Conservation (phyloP, 2,797 vertebrate species). For the Rhadinocentrus ornatus region DNA sequence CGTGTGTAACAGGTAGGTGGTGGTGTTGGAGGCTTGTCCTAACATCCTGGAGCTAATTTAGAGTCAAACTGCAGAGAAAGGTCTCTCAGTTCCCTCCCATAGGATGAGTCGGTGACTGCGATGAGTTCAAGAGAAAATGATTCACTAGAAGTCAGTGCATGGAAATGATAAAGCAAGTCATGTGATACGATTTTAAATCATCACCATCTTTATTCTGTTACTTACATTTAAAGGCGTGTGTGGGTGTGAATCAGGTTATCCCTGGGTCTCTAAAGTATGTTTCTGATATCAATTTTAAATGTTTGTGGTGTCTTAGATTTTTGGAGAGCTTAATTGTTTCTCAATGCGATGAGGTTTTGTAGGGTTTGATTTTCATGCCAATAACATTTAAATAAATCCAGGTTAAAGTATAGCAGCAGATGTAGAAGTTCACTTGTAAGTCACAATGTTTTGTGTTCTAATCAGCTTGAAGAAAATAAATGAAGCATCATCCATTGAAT, state of each 20-base stretch:
- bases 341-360: constrained; percentile 36
- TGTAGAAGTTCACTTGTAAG: background rate
- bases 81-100: constrained; percentile 55
- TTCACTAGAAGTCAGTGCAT: constrained; percentile 51
- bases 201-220: constrained; percentile 18
- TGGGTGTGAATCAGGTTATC: constrained; percentile 49
- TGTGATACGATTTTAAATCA: constrained; percentile 51
- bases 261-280: constrained; percentile 24
- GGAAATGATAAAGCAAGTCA: constrained; percentile 47
- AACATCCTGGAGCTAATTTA: constrained; percentile 76
- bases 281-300: constrained; percentile 20
- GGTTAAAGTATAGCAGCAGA: constrained; percentile 15
- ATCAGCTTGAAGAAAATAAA: background rate
- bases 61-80: constrained; percentile 52
- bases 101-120: constrained; percentile 53
- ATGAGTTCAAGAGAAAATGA: constrained; percentile 57
- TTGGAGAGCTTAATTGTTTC: constrained; percentile 45
- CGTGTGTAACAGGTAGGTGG: constrained; percentile 40
- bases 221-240: constrained; percentile 25
- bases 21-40: constrained; percentile 44
- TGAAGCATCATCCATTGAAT: background rate
- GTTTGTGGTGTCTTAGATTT: constrained; percentile 11
- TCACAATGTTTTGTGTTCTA: background rate
- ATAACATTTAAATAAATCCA: constrained; percentile 31
- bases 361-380: constrained; percentile 10